Evolutionary conservation across 2,888 invertebrate genomes (phyloP), one percentile per base, ranked within the genome.

Genomic region (Acleris cristana): DNA sequence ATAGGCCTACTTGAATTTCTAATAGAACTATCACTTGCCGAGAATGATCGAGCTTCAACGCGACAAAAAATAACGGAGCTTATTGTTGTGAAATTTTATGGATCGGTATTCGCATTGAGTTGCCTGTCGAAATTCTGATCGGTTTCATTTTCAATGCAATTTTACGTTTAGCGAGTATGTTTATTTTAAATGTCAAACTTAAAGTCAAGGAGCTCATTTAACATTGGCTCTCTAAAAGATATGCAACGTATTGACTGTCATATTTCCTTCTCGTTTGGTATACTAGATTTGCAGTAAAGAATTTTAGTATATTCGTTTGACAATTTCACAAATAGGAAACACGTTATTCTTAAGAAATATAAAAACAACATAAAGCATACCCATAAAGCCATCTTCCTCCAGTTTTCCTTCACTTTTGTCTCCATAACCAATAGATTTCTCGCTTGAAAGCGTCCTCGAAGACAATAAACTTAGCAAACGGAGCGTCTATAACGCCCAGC

Each of bases 391-490:
- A 63, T 62, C 61, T 67, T 64, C 53, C 69, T 65, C 62, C 69
- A 73, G 73, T 64, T 69, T 71, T 56, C 45, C 64, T 64, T 70
- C 65, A 57, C 60, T 70, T 70, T 59, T 63, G 69, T 73, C 72
- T 72, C 71, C 72, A 77, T 77, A 74, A 75, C 70, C 74, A 72
- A 73, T 75, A 79, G 76, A 79, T 82, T 82, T 81, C 76, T 77
- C 81, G 75, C 75, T 77, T 78, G 76, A 77, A 77, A 79, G 75
- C 72, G 66, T 70, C 70, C 71, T 74, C 76, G 75, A 81, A 86
- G 86, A 86, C 88, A 84, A 87, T 87, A 88, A 88, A 86, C 77
- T 78, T 72, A 73, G 72, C 76, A 81, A 86, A 87, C 86, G 78
- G 82, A 81, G 79, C 83, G 81, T 77, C 83, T 72, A 77, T 84